phyloP scores from a whole-genome alignment of 2,888 invertebrate genomes.

The Glaucopsyche alexis region DNA sequence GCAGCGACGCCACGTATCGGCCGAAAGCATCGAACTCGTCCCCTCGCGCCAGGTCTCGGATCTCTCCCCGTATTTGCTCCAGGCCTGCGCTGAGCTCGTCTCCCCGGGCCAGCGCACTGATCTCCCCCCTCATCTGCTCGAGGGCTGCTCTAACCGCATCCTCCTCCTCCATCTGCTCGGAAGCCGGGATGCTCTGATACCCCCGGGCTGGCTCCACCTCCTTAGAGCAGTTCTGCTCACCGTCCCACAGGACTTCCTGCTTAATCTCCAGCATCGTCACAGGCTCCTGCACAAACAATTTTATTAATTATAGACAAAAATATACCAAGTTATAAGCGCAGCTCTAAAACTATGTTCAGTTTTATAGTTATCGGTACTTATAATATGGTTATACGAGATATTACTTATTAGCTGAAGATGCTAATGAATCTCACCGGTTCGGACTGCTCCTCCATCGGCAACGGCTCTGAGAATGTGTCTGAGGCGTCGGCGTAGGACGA shows the following conservation, averaged over 20 bases:
- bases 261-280: not conserved
- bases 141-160: not conserved
- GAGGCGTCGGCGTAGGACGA: not conserved
- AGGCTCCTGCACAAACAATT: not conserved
- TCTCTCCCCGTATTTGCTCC: not conserved
- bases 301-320: not conserved
- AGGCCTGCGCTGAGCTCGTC: not conserved
- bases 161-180: not conserved
- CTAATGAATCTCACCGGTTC: not conserved
- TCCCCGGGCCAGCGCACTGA: not conserved
- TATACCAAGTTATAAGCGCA: not conserved
- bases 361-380: not conserved
- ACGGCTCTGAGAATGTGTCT: not conserved
- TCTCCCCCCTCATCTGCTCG: not conserved
- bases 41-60: not conserved
- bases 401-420: too few species aligned
- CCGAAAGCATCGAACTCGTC: conserved; percentile 22
- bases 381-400: not conserved
- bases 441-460: not conserved
- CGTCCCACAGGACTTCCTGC: not conserved
- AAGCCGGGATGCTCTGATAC: not conserved
- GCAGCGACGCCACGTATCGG: conserved; percentile 12
- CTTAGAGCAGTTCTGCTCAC: not conserved
- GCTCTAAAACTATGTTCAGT: not conserved
- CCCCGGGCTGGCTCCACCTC: not conserved